Conservation (phyloP, 2,888 invertebrate genomes). For the Holacanthella duospinosa region DNA sequence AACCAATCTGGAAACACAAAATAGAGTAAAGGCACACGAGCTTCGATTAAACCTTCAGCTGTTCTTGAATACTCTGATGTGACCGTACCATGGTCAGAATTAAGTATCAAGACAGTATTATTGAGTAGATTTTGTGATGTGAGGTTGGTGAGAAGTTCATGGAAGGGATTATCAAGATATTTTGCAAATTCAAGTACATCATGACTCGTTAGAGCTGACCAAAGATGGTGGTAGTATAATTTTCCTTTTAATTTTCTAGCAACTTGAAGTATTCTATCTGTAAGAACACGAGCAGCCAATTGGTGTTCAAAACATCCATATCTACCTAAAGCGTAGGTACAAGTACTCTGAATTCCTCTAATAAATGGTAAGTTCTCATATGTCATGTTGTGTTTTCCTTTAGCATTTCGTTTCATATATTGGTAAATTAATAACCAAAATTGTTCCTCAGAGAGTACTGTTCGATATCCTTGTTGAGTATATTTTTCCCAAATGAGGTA, state of each 20-base stretch:
- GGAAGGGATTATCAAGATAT: neutral
- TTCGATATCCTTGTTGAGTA: conserved; percentile 59
- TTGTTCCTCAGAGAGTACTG: conserved; percentile 72
- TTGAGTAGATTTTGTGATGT: neutral
- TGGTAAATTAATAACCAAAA: conserved; percentile 69
- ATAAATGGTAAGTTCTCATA: neutral
- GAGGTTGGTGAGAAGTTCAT: neutral
- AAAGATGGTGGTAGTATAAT: neutral
- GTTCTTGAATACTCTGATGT: neutral
- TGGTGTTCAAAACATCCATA: neutral
- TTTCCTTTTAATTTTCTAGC: neutral
- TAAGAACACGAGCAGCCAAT: neutral
- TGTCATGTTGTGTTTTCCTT: neutral
- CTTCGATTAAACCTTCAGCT: neutral
- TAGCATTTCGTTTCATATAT: conserved; percentile 49
- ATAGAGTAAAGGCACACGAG: neutral
- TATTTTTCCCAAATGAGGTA: conserved; percentile 75
- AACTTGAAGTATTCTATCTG: neutral
- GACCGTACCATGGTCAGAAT: neutral
- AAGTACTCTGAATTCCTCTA: neutral
- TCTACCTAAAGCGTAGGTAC: neutral
- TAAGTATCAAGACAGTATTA: neutral
- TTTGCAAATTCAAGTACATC: neutral
- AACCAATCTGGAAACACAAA: neutral
- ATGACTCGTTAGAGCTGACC: neutral